Conservation (phyloP, 2,888 invertebrate species). For the Thecocarcelia acutangulata region DNA sequence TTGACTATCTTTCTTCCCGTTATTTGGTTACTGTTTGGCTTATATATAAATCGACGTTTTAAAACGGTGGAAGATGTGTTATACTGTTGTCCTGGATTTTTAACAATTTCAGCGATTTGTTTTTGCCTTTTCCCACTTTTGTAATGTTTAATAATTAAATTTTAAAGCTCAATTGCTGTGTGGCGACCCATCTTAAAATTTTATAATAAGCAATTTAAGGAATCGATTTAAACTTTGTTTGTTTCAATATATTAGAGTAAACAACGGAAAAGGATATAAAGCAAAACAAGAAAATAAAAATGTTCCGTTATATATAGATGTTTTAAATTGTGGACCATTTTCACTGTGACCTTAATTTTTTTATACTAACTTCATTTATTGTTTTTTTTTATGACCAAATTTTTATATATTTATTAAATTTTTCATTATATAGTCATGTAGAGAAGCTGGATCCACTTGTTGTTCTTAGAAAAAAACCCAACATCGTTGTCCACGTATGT, state of each 20-base stretch:
- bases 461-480: no score
- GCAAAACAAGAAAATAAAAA: slow-evolving; percentile 6
- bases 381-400: slow-evolving; percentile 6
- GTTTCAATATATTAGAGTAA: not conserved
- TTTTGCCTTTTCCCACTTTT: slow-evolving; percentile 27
- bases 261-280: slow-evolving; percentile 3
- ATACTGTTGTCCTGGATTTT: slow-evolving; percentile 28
- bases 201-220: slow-evolving; percentile 8
- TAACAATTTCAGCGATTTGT: slow-evolving; percentile 31
- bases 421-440: no score
- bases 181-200: slow-evolving; percentile 29
- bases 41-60: slow-evolving; percentile 12
- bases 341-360: slow-evolving; percentile 21
- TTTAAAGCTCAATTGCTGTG: slow-evolving; percentile 22
- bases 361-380: slow-evolving; percentile 12
- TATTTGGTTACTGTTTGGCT: not conserved
- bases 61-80: slow-evolving; percentile 24
- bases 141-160: slow-evolving; percentile 32
- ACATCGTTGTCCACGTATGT: no score
- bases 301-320: not conserved
- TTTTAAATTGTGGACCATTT: slow-evolving; percentile 27
- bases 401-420: slow-evolving; percentile 12
- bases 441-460: no score
- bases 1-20: slow-evolving; percentile 33
- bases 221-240: slow-evolving; percentile 14